Percentiles rank a stretch among this genome's conserved stretches.
These are phyloP conservation scores for Drosophila heteroneura DNA, from an alignment of 2,888 invertebrate genomes.

Conservation along the genomic window DNA sequence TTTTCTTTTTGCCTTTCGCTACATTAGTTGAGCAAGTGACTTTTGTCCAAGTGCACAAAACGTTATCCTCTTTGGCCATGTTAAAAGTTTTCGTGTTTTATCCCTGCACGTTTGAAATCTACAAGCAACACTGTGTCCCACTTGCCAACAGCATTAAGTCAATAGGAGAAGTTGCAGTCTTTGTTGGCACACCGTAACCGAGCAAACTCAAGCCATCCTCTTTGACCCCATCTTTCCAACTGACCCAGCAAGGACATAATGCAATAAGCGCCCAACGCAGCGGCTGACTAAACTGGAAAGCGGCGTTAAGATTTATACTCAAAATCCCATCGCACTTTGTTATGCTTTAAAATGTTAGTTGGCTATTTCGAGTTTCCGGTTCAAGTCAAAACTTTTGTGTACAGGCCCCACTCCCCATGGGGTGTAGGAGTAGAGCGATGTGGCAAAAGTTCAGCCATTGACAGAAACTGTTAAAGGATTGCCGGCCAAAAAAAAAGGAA, in stretches of 20 bases:
- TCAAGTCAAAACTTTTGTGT: slow-evolving; percentile 50
- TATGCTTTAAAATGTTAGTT: slow-evolving; percentile 74
- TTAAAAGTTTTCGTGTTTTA: slow-evolving; percentile 59
- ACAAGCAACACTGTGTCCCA: slow-evolving; percentile 64
- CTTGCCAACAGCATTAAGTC: slow-evolving; percentile 77
- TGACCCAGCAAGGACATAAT: slow-evolving; percentile 51
- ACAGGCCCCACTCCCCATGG: not conserved
- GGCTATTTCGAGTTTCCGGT: slow-evolving; percentile 60
- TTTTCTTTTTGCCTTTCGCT: not conserved
- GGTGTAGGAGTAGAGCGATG: not conserved
- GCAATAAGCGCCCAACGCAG: slow-evolving; percentile 68
- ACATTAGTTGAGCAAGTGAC: slow-evolving; percentile 25
- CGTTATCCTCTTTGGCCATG: slow-evolving; percentile 26
- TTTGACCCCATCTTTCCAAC: not conserved
- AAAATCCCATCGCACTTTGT: slow-evolving; percentile 74
- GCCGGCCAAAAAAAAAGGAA: not conserved
- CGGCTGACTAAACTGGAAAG: slow-evolving; percentile 70
- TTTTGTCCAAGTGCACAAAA: slow-evolving; percentile 13
- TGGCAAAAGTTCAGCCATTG: slow-evolving; percentile 36
- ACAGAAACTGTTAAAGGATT: slow-evolving; percentile 18
- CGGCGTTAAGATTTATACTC: slow-evolving; percentile 72
- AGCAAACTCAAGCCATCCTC: slow-evolving; percentile 1
- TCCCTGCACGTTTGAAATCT: slow-evolving; percentile 28
- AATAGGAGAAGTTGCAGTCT: slow-evolving; percentile 77
- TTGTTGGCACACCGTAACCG: slow-evolving; percentile 41